Evolutionary conservation across 2,888 invertebrate genomes (phyloP), one percentile per base, ranked within the genome.

Genomic region (Machimus atricapillus): DNA sequence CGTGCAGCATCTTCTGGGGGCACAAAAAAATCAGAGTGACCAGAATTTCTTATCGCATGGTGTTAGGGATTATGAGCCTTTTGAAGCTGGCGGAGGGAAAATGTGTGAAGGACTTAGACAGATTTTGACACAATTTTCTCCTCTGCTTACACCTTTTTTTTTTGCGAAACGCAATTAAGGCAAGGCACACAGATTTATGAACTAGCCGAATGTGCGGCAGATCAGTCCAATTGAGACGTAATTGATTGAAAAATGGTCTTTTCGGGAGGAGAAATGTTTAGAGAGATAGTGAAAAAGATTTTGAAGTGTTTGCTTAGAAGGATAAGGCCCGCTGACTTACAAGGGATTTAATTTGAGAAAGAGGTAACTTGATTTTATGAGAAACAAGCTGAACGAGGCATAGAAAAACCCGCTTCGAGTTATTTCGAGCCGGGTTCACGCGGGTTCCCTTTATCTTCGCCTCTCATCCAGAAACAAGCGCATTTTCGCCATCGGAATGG

Each of bases 51-150:
- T 23, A 43, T 52, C 31, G 7, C 19, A 31, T 31, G 56, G 56
- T 81, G 81, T 81, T 52, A 56, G 46, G 81, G 56, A 81, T 81
- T 81, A 81, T n/a, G n/a, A 40, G 23, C 23, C 79, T 81, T 52
- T 81, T 81, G 40, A 14, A 31, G 23, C 2, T 12, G 27, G 31
- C 37, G 7, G n/a, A 43, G 43, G n/a, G 12, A 78, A 43, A 40
- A 81, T 56, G 81, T 81, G 81, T 52, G 52, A 81, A 81, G 56
- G 31, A 81, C 56, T 56, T 16, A 23, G 27, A 16, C 27, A 81
- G 52, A 27, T 56, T 52, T 81, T 34, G 34, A 56, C 52, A 81
- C 52, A 31, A 81, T 81, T 81, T 81, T 81, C 27, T 14, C 27
- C 27, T 81, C 23, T 27, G 56, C 16, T 27, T 16, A 81, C 27